Evolutionary conservation across 2,797 vertebrate species (phyloP).

Genomic region (Chromobotia macracanthus): DNA sequence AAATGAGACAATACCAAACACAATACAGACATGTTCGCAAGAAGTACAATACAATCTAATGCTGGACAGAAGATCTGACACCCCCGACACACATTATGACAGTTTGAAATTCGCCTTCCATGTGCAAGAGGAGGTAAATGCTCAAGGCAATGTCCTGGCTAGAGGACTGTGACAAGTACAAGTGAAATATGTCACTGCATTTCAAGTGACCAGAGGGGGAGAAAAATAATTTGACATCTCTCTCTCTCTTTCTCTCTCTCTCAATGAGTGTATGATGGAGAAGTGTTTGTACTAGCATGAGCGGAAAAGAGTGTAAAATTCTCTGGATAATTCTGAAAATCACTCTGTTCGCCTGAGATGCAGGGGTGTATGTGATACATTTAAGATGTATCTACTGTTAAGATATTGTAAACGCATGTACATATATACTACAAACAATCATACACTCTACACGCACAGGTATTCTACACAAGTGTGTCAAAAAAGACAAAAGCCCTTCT

Average conservation of each 20-base stretch:
- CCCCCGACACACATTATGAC: neutral
- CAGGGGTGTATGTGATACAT: neutral
- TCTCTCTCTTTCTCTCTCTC: conserved; percentile 22
- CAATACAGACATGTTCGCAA: neutral
- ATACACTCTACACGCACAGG: neutral
- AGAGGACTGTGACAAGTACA: conserved; percentile 69
- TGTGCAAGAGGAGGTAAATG: conserved; percentile 70
- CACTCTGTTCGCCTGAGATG: neutral
- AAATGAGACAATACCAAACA: neutral
- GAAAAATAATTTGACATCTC: conserved; percentile 37
- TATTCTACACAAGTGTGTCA: neutral
- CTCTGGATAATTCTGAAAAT: conserved; percentile 17
- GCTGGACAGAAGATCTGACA: conserved; percentile 10
- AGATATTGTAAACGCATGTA: neutral
- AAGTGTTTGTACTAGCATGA: conserved; percentile 1
- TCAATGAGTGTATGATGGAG: conserved; percentile 6
- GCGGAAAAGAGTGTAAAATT: neutral
- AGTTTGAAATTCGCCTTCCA: conserved; percentile 15
- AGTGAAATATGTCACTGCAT: conserved; percentile 75
- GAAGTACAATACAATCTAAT: conserved; percentile 19
- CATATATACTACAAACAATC: neutral
- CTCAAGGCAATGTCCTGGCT: conserved; percentile 71
- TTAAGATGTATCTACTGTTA: neutral
- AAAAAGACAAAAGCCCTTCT: neutral
- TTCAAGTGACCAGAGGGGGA: conserved; percentile 58